These are phyloP conservation scores for Caenorhabditis brenneri DNA, from an alignment of 1,140 invertebrate species.

Conservation along the genomic window DNA sequence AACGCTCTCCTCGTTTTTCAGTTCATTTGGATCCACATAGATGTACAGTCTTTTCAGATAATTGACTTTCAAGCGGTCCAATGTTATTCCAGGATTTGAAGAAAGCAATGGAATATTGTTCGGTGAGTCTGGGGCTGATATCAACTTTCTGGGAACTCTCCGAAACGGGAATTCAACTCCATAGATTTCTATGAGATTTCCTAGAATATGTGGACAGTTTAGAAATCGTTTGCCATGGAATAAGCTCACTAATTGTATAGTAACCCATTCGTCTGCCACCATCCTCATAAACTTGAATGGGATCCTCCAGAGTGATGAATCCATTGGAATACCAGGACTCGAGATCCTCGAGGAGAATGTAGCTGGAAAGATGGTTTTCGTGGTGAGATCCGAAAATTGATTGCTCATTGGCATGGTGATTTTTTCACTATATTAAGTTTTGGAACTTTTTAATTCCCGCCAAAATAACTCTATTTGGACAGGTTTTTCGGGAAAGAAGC, in stretches of 20 bases:
- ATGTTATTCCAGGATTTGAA: no score
- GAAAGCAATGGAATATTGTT: no score
- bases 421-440: no score
- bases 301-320: neutral
- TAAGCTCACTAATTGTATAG: neutral
- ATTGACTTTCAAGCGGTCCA: no score
- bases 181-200: neutral
- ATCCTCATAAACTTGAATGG: neutral
- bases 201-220: neutral
- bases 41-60: no score
- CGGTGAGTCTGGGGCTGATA: neutral
- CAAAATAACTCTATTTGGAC: no score
- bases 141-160: neutral
- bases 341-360: neutral
- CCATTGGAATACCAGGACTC: neutral
- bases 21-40: no score
- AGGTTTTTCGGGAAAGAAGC: no score
- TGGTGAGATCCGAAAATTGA: no score
- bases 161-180: neutral
- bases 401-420: no score
- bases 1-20: no score
- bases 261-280: neutral
- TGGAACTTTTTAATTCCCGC: no score
- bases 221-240: neutral
- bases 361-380: neutral